Conservation (phyloP, 1,140 invertebrate genomes). For the Zaprionus lachaisei region DNA sequence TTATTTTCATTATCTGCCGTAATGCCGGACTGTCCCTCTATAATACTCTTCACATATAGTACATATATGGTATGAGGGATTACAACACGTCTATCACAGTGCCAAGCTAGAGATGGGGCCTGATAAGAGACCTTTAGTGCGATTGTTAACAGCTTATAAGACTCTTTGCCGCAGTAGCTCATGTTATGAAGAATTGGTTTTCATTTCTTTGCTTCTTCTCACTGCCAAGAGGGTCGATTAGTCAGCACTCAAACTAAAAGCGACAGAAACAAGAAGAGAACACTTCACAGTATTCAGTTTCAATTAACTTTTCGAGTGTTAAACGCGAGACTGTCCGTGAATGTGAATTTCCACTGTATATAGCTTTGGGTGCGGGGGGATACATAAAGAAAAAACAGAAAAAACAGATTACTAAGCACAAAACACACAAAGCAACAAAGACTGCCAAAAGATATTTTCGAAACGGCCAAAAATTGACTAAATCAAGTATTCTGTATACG, state of each 20-base stretch:
- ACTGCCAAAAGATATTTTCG: conserved; percentile 26
- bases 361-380: no score
- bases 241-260: neutral
- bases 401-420: conserved; percentile 30
- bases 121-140: neutral
- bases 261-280: neutral
- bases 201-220: conserved; percentile 11
- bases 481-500: conserved; percentile 20
- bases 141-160: neutral
- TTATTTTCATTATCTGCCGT: conserved; percentile 7
- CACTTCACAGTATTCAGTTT: conserved; percentile 3
- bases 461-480: conserved; percentile 11
- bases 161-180: neutral
- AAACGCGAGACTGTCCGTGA: neutral
- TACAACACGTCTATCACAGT: conserved; percentile 1
- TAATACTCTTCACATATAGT: neutral
- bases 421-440: conserved; percentile 5
- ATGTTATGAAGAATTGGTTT: neutral
- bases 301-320: neutral
- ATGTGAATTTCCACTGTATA: conserved; percentile 9
- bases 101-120: neutral
- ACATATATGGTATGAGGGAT: neutral
- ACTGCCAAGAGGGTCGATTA: conserved; percentile 4
- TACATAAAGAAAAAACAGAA: conserved; percentile 24
- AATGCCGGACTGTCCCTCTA: neutral